Evolutionary conservation across 2,888 invertebrate genomes (phyloP).

Genomic region (Caenorhabditis becei): DNA sequence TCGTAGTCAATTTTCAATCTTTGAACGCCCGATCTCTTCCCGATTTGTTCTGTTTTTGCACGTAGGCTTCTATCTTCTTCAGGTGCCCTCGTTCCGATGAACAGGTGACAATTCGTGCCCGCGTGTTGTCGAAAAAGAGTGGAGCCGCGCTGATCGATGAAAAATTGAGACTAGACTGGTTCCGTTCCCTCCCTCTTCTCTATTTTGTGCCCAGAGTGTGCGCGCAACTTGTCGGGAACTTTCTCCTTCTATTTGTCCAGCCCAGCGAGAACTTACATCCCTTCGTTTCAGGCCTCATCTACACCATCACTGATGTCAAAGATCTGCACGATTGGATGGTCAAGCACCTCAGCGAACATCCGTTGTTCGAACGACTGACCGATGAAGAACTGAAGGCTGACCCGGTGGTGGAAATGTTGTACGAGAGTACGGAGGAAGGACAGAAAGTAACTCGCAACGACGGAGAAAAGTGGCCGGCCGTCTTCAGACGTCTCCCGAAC

Average conservation of each 20-base stretch:
- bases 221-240: conserved; percentile 17
- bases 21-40: conserved; percentile 15
- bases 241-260: conserved; percentile 18
- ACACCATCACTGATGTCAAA: conserved; percentile 97
- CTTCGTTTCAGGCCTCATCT: conserved; percentile 87
- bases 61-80: conserved; percentile 49
- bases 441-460: conserved; percentile 95
- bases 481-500: conserved; percentile 86
- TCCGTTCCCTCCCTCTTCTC: not conserved
- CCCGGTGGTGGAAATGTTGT: conserved; percentile 91
- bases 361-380: conserved; percentile 86
- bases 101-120: conserved; percentile 25
- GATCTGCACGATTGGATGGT: conserved; percentile 98
- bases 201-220: conserved; percentile 9
- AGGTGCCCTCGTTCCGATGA: conserved; percentile 1
- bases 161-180: conserved; percentile 9
- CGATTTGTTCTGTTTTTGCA: conserved; percentile 23
- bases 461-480: conserved; percentile 93
- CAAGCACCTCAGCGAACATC: conserved; percentile 91
- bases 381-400: conserved; percentile 82
- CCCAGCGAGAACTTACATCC: not conserved
- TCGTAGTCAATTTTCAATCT: conserved; percentile 27
- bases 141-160: conserved; percentile 32
- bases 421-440: conserved; percentile 95
- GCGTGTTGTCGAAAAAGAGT: conserved; percentile 20